A percentile compares a stretch with the other conserved stretches of the same genome.
These are phyloP conservation scores for Noctilio leporinus DNA, from an alignment of 2,113 vertebrate genomes.

Conservation along the genomic window DNA sequence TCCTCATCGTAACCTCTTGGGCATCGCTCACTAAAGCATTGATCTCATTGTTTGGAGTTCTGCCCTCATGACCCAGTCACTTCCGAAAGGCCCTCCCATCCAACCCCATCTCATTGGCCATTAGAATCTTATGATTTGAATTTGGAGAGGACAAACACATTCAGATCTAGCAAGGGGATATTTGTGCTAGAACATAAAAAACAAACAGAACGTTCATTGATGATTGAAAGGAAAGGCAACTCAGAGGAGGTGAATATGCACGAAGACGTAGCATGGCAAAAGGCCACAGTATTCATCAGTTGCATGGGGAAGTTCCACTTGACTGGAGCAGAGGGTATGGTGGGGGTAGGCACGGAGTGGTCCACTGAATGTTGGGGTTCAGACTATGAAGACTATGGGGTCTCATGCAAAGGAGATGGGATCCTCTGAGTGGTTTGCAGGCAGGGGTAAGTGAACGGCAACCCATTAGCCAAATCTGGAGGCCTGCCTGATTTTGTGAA, in stretches of 20 bases:
- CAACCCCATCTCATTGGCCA: not conserved
- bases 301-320: not conserved
- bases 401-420: not conserved
- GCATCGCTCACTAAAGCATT: not conserved
- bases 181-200: not conserved
- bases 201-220: not conserved
- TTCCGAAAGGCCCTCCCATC: too few relatives aligned
- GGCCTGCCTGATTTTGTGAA: not conserved
- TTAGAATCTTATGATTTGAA: not conserved
- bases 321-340: not conserved
- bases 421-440: not conserved
- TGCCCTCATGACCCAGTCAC: too few relatives aligned
- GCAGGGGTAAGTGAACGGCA: accelerated
- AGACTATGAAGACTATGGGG: accelerated
- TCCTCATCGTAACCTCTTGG: not conserved
- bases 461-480: not conserved
- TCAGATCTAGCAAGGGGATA: not conserved
- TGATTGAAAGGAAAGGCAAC: not conserved
- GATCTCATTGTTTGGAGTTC: not conserved
- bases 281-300: not conserved
- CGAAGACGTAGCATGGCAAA: accelerated
- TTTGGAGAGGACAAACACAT: not conserved
- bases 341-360: accelerated
- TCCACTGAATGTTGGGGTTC: not conserved
- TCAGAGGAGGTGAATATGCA: not conserved